Base-by-base conservation (phyloP, 2,113 vertebrate genomes). In the Neodon shergylaensis region DNA sequence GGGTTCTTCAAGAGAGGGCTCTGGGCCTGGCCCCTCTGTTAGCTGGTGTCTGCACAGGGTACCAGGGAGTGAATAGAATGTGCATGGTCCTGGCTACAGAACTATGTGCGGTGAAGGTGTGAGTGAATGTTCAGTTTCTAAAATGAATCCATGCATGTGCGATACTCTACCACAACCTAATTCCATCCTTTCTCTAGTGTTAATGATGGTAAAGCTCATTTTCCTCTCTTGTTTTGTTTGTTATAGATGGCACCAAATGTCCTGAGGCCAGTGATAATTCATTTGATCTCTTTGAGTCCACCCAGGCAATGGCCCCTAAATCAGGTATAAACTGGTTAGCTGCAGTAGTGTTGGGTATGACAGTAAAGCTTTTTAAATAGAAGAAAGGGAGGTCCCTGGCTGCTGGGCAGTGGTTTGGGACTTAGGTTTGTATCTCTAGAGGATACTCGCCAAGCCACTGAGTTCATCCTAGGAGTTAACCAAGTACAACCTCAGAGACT, bases 161-260 rank as follows among this genome's bases (percentile, higher is more conserved):
- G 54, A 22, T 13, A 3, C 61, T 13, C 42, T 1, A 1, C 68
- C 65, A 0, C 44, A 0, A 31, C 63, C 4, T 58, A 42, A 19
- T 9, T 82, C 54, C 11, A 1, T 31, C 70, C 17, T 94, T 47
- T 92, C 31, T 81, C 63, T 42, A 21, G 3, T 42, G 4, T 36
- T 26, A 16, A 13, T 70, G 58, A 7, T n/a, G 52, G 6, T 39
- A 88, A 79, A 83, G 63, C 36, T 28, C 24, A 11, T 5, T 76
- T 61, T 95, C 36, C 19, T 95, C 95, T 22, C 92, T 70, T 88
- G 42, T 96, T 44, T 82, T 10, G 0, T 95, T 97, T 95, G 17
- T 42, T 99, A 98, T 98, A 98, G 98, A 98, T 90, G 97, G 95
- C 42, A 97, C 97, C 77, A 98, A 52, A 94, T 98, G 98, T 54